Percentiles rank a stretch among this genome's conserved stretches.
These are phyloP conservation scores for Eupristina koningsbergeri DNA, from an alignment of 1,140 invertebrate genomes.

Conservation along the genomic window DNA sequence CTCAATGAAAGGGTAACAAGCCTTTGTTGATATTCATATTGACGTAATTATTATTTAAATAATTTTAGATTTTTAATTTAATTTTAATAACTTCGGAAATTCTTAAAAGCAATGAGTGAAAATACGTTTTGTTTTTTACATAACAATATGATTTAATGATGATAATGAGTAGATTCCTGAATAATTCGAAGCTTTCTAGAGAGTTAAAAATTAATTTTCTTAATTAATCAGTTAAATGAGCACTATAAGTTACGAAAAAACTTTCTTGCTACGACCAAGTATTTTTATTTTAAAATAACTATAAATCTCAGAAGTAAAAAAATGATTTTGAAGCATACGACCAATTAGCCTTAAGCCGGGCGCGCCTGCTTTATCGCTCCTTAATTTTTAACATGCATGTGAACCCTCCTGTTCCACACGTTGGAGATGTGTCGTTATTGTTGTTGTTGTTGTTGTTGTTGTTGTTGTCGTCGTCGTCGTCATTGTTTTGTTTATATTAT, in stretches of 20 bases:
- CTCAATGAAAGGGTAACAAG: no score
- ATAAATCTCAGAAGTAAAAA: conserved; percentile 40
- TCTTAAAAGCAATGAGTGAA: no score
- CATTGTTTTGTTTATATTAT: conserved; percentile 5
- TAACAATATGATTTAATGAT: not conserved
- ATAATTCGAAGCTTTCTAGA: not conserved
- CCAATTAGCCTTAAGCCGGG: conserved; percentile 26
- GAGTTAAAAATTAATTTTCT: conserved; percentile 5
- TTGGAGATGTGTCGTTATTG: no score
- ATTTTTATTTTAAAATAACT: conserved; percentile 5
- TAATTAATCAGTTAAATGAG: conserved; percentile 15
- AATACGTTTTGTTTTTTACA: not conserved
- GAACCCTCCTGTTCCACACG: not conserved
- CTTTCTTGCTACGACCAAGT: no score
- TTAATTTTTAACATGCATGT: conserved; percentile 34
- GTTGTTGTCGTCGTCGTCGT: no score
- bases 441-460: no score
- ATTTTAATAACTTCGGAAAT: no score
- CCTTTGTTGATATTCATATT: no score
- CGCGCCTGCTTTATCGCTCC: conserved; percentile 43
- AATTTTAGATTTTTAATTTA: no score
- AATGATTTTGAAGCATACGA: conserved; percentile 26
- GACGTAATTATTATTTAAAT: no score
- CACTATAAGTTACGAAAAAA: not conserved
- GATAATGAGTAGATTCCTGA: not conserved